Evolutionary conservation across 2,797 vertebrate genomes (phyloP).

Genomic region (Lepus townsendii): DNA sequence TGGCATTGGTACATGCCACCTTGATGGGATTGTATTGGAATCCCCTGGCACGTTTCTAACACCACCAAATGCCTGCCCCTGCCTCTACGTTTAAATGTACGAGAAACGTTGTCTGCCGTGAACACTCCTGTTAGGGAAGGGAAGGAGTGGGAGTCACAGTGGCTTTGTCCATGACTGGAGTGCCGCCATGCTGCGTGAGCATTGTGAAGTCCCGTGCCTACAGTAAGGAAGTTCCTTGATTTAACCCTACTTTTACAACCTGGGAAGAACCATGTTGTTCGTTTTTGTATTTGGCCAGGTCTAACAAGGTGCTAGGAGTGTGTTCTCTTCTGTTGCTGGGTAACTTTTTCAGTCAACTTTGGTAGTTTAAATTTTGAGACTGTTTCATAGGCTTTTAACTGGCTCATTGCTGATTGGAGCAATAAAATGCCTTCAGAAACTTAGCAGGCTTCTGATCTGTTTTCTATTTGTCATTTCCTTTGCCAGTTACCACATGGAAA

Average conservation of each 20-base stretch:
- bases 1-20: too few species aligned
- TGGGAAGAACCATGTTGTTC: neutral
- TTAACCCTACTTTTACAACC: neutral
- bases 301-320: neutral
- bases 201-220: fast-evolving
- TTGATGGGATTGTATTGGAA: too few species aligned
- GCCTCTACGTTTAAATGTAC: neutral
- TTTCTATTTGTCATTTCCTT: slow-evolving; percentile 20
- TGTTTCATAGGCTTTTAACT: neutral
- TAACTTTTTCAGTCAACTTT: neutral
- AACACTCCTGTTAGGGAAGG: neutral
- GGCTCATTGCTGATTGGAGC: neutral
- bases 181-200: neutral
- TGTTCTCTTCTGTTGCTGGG: neutral
- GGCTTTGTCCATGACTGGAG: neutral
- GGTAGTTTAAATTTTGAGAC: neutral
- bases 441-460: neutral
- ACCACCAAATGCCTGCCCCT: too few species aligned
- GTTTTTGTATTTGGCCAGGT: neutral
- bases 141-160: neutral
- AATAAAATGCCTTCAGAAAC: slow-evolving; percentile 8
- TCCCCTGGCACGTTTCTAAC: too few species aligned
- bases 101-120: neutral
- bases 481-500: neutral
- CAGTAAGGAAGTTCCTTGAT: neutral